phyloP scores from a whole-genome alignment of 2,888 invertebrate genomes.

The Polydrusus tereticollis region DNA sequence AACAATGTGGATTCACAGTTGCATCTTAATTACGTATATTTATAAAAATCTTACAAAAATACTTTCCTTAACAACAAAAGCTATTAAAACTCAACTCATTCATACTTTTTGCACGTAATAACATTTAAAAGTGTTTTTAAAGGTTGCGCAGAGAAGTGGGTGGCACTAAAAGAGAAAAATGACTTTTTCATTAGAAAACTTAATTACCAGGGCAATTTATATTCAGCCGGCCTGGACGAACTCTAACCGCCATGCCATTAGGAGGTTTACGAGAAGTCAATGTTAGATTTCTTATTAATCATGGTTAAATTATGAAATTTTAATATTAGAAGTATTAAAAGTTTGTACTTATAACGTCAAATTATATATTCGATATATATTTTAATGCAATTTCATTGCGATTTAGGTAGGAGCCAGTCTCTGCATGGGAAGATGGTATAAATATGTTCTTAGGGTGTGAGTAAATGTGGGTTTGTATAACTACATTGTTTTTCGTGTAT shows the following conservation, averaged over 20 bases:
- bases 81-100: not conserved
- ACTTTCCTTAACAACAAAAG: not conserved
- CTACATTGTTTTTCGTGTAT: no score
- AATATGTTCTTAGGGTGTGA: no score
- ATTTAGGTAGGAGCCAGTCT: no score
- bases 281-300: slow-evolving; percentile 4
- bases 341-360: no score
- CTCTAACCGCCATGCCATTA: not conserved
- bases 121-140: slow-evolving; percentile 8
- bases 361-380: no score
- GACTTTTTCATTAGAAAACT: slow-evolving; percentile 15
- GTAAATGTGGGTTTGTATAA: no score
- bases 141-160: slow-evolving; percentile 4
- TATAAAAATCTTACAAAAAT: not conserved
- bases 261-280: not conserved
- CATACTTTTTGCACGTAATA: not conserved
- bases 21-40: no score
- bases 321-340: not conserved
- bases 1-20: no score
- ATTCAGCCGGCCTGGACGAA: not conserved
- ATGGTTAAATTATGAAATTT: not conserved
- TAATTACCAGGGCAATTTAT: slow-evolving; percentile 14
- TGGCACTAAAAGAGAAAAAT: slow-evolving; percentile 14
- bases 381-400: no score
- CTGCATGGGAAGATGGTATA: no score